phyloP scores from a whole-genome alignment of 1,140 invertebrate species.

The Cylas formicarius region DNA sequence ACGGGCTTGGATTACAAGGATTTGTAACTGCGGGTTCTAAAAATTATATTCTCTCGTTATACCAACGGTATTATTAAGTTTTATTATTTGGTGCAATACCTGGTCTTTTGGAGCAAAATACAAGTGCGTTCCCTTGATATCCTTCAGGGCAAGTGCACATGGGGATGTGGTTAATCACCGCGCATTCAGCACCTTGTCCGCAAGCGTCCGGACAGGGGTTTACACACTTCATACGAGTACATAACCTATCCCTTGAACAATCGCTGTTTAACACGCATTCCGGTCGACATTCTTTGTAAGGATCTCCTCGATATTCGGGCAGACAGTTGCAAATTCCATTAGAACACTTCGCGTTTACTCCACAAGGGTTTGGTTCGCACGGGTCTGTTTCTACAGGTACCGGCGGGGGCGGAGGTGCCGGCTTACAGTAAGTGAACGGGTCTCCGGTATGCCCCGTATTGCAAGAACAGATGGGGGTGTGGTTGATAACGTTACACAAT shows the following conservation, averaged over 20 bases:
- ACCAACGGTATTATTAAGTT: neutral
- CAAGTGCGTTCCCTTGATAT: constrained; percentile 66
- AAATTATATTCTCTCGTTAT: constrained; percentile 9
- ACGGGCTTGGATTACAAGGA: constrained; percentile 58
- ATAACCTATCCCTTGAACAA: constrained; percentile 52
- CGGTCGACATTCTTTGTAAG: constrained; percentile 54
- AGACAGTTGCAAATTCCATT: constrained; percentile 58
- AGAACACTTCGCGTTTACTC: constrained; percentile 58
- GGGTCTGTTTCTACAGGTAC: constrained; percentile 45
- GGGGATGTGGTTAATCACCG: constrained; percentile 57
- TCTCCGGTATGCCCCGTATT: constrained; percentile 61
- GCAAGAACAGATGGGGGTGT: constrained; percentile 62
- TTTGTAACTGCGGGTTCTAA: constrained; percentile 43
- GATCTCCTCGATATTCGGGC: constrained; percentile 52
- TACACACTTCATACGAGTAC: constrained; percentile 52
- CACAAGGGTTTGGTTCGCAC: constrained; percentile 67
- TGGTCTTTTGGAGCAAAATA: constrained; percentile 50
- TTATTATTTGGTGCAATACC: constrained; percentile 39
- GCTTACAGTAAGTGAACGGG: constrained; percentile 61
- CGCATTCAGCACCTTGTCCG: constrained; percentile 62
- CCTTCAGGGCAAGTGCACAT: constrained; percentile 58
- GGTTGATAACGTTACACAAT: constrained; percentile 60
- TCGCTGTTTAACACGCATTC: constrained; percentile 55
- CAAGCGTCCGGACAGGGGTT: constrained; percentile 58
- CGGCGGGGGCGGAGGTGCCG: constrained; percentile 40